Evolutionary conservation across 2,113 vertebrate genomes (phyloP), one percentile per base, ranked within the genome.

Genomic region (Labeo catla): DNA sequence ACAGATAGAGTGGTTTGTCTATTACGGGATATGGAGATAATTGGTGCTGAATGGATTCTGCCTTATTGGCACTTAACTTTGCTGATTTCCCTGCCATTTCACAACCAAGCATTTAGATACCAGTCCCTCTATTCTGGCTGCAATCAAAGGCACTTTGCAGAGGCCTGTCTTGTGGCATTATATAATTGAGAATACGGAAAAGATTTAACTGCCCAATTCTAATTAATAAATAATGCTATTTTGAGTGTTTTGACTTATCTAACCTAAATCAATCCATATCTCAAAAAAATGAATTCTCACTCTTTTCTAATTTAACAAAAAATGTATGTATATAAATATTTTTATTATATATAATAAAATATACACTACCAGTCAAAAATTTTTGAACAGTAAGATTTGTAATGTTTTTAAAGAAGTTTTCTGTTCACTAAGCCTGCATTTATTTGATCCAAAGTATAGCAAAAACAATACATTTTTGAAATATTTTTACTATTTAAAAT

Each of bases 61-160:
- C 57, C 43, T 82, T 70, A 80, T 63, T 80, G 61, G 45, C 49
- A 85, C 78, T 77, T 4, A 43, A 72, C 65, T 87, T 76, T 0
- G 2, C 45, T 28, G 11, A 23, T 76, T 57, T 59, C 78, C 43
- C 83, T 89, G 84, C 59, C 90, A 49, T 57, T 92, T 86, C 82
- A 89, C 81, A 91, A 79, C 34, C 81, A 84, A 50, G 73, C 11
- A 89, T 94, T 94, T 81, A 79, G 76, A 92, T 91, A 91, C 91
- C 89, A 79, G 66, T 88, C 91, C 84, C 84, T 86, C 87, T 86
- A 87, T 88, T 86, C 85, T 59, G 88, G 85, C 76, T 88, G 84
- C 76, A 84, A 87, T 86, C 9, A 47, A 76, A 9, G 15, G 76
- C 10, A 47, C 85, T 80, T 74, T 34, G 52, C 88, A 78, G 73